Base-by-base conservation (phyloP, 30 jellyfish, hydroid and myxozoan genomes). In the Clytia hemisphaerica region DNA sequence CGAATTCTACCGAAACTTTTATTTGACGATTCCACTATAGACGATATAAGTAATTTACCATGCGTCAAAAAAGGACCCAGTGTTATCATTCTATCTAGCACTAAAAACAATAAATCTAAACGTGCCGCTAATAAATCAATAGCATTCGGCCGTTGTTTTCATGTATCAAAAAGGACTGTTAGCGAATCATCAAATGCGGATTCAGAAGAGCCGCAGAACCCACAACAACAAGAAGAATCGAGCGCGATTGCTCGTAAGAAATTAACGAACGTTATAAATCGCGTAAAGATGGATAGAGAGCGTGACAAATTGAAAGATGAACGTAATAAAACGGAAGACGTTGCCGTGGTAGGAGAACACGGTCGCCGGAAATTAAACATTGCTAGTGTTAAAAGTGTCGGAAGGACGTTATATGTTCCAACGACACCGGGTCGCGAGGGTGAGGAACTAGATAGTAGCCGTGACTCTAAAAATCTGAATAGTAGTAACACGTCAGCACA, bases 1-100 rank as follows among this genome's bases (percentile, higher is more conserved):
- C 54, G 75, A 35, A 58, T 88, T 50, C 71, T 75, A 7, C 97
- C 97, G 45, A 71, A 50, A 30, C 72, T 88, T 18, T 74, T 88
- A n/a, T 70, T 44, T 58, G 97, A 80, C 74, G 45, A 69, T 18
- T 89, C 95, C 19, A 72, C 34, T 37, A 65, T 65, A 37, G 71
- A 65, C 64, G 40, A 25, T 1, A 65, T 65, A 3, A 65, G 61
- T 12, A 65, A 65, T 37, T 4, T 65, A n/a, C 44, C 78, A 22
- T 65, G 78, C 71, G 71, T 65, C 18, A 65, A 65, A 37, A 14
- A 12, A 44, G 40, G 71, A 19, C 64, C 78, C 5, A 65, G 61
- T 16, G 61, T 37, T 6, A 24, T 65, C 4, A 37, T 37, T 9
- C 40, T 65, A 22, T 48, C 78, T 18, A 22, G 63, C n/a, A n/a